Conservation (phyloP, 2,888 invertebrate genomes). For the Lithophane socia region DNA sequence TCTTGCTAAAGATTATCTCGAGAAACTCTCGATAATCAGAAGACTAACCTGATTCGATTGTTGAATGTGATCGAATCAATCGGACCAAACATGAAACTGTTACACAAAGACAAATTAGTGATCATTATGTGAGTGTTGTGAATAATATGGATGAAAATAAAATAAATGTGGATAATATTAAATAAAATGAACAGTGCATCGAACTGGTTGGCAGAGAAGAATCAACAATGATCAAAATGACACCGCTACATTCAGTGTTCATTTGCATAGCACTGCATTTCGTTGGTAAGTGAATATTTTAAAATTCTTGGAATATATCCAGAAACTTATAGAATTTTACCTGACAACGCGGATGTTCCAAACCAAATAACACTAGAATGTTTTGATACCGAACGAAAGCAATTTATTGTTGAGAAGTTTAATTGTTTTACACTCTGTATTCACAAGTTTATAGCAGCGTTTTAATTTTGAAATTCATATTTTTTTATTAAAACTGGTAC, state of each 20-base stretch:
- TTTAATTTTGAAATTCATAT: not conserved
- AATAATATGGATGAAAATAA: constrained; percentile 38
- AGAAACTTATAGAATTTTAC: constrained; percentile 49
- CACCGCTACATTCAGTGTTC: constrained; percentile 74
- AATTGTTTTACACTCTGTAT: not conserved
- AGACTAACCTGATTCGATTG: constrained; percentile 41
- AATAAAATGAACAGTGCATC: constrained; percentile 61
- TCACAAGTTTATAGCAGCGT: not conserved
- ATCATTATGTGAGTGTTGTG: constrained; percentile 60
- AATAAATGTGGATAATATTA: constrained; percentile 54
- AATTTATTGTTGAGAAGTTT: constrained; percentile 17
- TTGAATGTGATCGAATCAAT: constrained; percentile 31
- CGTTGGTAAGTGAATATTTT: constrained; percentile 74
- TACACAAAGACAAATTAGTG: constrained; percentile 46
- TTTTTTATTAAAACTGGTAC: not conserved
- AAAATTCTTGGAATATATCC: constrained; percentile 51
- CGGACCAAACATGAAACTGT: constrained; percentile 54
- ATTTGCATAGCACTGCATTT: constrained; percentile 80
- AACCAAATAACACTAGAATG: constrained; percentile 25
- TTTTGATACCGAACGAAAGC: not conserved
- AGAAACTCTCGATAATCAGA: constrained; percentile 53
- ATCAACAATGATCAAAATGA: constrained; percentile 80
- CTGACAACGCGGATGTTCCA: constrained; percentile 35
- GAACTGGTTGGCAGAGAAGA: constrained; percentile 65
- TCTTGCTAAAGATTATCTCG: constrained; percentile 54